Conservation (phyloP, 2,888 invertebrate species). For the Idaea straminata region DNA sequence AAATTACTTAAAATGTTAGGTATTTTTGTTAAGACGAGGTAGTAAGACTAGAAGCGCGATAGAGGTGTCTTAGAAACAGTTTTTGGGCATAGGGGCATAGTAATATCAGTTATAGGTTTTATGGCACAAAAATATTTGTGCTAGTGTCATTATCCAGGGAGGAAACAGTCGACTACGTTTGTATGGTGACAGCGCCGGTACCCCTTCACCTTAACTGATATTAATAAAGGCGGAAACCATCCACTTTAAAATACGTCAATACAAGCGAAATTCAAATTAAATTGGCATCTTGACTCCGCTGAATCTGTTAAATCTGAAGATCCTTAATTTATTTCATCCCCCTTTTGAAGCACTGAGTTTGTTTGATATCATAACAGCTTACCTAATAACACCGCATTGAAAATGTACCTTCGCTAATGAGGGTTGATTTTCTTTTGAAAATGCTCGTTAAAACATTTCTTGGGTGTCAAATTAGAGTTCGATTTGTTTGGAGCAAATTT, state of each 20-base stretch:
- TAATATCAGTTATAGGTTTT: too few relatives aligned
- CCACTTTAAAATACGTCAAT: not conserved
- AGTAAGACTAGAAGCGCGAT: too few relatives aligned
- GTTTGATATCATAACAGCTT: not conserved
- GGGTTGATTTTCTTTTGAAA: not conserved
- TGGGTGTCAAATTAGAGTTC: not conserved
- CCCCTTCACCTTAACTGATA: too few relatives aligned
- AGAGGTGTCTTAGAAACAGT: too few relatives aligned
- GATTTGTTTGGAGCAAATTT: not conserved
- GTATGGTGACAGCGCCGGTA: too few relatives aligned
- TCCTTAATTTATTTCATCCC: not conserved
- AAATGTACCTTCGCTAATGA: not conserved
- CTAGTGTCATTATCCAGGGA: too few relatives aligned
- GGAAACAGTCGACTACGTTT: too few relatives aligned
- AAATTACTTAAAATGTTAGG: too few relatives aligned
- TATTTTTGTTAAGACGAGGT: too few relatives aligned
- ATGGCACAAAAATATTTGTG: too few relatives aligned
- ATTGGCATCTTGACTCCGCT: not conserved
- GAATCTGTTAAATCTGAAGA: not conserved
- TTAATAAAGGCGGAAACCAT: not conserved
- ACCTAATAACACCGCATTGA: not conserved
- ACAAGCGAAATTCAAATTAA: not conserved
- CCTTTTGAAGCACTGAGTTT: not conserved
- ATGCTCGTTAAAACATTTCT: not conserved
- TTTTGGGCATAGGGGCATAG: too few relatives aligned